Conservation (phyloP, 1,140 invertebrate genomes). For the Pseudachorutes palmiensis region DNA sequence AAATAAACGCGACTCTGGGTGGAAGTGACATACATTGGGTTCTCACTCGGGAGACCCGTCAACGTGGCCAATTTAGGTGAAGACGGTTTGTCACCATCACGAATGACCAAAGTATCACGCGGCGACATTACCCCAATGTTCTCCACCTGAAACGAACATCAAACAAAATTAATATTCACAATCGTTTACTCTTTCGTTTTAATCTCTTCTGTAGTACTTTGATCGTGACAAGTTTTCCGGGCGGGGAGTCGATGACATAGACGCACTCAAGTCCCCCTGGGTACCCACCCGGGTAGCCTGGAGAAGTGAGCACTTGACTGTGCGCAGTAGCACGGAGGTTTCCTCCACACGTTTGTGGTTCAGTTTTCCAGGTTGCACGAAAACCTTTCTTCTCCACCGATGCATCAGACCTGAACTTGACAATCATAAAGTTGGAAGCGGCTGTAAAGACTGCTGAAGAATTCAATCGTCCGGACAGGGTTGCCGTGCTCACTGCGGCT, state of each 20-base stretch:
- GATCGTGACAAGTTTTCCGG: constrained; percentile 75
- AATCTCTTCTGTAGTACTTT: no score
- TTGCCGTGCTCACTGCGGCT: constrained; percentile 80
- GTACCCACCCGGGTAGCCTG: constrained; percentile 83
- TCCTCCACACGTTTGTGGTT: constrained; percentile 80
- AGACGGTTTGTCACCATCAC: constrained; percentile 79
- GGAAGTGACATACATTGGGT: constrained; percentile 78
- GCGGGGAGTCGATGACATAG: constrained; percentile 80
- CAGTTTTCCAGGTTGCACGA: constrained; percentile 83
- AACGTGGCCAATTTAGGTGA: constrained; percentile 70
- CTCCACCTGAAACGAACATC: constrained; percentile 52
- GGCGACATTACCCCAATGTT: constrained; percentile 78
- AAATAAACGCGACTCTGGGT: constrained; percentile 81
- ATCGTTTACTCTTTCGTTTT: no score
- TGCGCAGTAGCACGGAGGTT: constrained; percentile 70
- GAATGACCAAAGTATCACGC: constrained; percentile 76
- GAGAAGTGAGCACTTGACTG: constrained; percentile 72
- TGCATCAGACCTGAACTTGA: constrained; percentile 90
- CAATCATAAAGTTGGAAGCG: constrained; percentile 94
- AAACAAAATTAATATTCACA: constrained; percentile 4
- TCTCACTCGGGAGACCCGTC: constrained; percentile 66
- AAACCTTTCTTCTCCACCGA: constrained; percentile 91
- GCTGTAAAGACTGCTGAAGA: constrained; percentile 78
- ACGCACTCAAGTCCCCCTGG: constrained; percentile 89
- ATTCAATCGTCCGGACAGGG: constrained; percentile 80